Conservation (phyloP, 2,113 vertebrate species). For the Melanerpes aurifrons region DNA sequence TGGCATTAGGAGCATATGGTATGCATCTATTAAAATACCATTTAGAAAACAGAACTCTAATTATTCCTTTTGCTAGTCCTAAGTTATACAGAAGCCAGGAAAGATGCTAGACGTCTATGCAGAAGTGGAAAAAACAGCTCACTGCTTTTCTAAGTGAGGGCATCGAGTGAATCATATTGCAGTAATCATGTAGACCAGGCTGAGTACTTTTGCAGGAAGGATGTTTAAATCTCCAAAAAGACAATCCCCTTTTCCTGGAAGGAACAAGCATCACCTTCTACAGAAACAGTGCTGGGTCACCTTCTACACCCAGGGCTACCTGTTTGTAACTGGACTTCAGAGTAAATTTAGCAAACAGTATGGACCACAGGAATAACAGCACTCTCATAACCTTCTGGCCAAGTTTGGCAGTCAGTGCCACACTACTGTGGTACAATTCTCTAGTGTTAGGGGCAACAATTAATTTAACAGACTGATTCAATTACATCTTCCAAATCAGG, state of each 20-base stretch:
- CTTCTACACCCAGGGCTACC: not conserved
- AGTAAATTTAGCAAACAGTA: not conserved
- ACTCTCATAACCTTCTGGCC: not conserved
- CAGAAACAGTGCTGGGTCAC: not conserved
- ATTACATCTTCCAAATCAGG: not conserved
- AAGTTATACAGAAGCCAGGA: constrained; percentile 32
- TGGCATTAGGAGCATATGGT: not conserved
- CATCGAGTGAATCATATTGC: not conserved
- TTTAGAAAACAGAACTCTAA: constrained; percentile 33
- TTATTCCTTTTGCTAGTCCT: constrained; percentile 39
- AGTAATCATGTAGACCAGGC: not conserved
- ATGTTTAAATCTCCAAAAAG: too few species aligned
- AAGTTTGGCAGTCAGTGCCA: not conserved
- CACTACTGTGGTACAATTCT: not conserved
- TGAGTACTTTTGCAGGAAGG: not conserved
- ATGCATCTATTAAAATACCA: constrained; percentile 45
- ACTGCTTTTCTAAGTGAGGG: not conserved
- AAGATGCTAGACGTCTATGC: not conserved
- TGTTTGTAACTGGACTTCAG: not conserved
- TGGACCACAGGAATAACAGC: not conserved
- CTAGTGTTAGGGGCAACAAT: not conserved
- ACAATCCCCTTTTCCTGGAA: not conserved
- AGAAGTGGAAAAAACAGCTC: not conserved
- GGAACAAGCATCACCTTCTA: not conserved
- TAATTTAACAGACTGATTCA: not conserved